Evolutionary conservation across 2,888 invertebrate genomes (phyloP), one percentile per base, ranked within the genome.

Genomic region (Mimachlamys varia): DNA sequence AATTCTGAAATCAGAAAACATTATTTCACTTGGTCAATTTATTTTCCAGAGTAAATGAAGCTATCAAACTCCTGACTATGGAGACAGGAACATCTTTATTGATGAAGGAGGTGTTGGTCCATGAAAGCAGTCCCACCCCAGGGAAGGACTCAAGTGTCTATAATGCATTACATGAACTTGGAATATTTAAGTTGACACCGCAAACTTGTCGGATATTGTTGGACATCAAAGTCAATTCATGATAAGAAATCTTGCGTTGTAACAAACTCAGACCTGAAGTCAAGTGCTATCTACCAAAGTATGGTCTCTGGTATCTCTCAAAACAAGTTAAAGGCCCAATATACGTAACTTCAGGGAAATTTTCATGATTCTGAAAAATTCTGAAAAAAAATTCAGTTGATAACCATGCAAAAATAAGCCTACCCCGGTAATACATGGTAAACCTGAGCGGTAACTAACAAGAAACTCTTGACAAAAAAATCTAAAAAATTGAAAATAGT

Each of bases 1-100:
- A 49, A 88, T 50, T 19, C 22, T n/a, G 17, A 19, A 88, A 17
- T 5, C 7, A 50, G 1, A 49, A 44, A 15, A 50, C 87, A 62
- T 27, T 27, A 5, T 44, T 5, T 44, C 4, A 44, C 7, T 44
- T 44, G 44, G n/a, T n/a, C n/a, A n/a, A 76, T 44, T 22, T 90
- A 88, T 53, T 90, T 94, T 93, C 38, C 95, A 96, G 96, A 53
- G 94, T 96, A 5, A 96, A 96, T 90, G 98, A 98, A 96, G 97
- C 98, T 0, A 98, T 98, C 96, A 97, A 97, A 93, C 97, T 99
- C 87, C 97, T 99, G 76, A 98, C 98, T 94, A 97, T 98, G 94
- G 97, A 98, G 88, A 97, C 98, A 94, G 98, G 98, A 0, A 98
- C 98, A 62, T 98, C 98, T 0, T 97, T 98, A 88, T 97, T 98